Conservation (phyloP, 2,113 vertebrate genomes). For the Nycticebus coucang region DNA sequence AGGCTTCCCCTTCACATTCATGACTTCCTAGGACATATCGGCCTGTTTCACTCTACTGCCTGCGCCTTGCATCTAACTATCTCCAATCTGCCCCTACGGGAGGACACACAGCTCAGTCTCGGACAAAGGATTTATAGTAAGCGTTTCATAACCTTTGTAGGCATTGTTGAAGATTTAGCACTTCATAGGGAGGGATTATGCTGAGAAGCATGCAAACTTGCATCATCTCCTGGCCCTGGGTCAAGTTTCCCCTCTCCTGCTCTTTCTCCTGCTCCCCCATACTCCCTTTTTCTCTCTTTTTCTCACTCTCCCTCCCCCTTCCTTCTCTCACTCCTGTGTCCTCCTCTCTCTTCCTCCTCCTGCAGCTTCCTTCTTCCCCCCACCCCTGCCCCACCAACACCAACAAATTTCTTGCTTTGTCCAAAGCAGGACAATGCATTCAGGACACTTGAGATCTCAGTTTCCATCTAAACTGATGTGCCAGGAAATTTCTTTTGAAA, state of each 20-base stretch:
- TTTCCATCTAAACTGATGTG: neutral
- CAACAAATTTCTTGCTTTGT: neutral
- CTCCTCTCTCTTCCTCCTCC: neutral
- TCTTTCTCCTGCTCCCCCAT: too few relatives aligned
- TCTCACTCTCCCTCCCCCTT: neutral
- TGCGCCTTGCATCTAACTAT: neutral
- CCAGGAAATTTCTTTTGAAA: conserved; percentile 14
- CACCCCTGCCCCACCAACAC: neutral
- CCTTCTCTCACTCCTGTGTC: neutral
- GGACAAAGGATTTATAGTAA: neutral
- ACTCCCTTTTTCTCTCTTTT: neutral
- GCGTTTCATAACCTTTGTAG: neutral
- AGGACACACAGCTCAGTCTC: neutral
- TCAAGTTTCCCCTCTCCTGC: neutral
- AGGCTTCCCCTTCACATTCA: neutral
- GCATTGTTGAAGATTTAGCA: neutral
- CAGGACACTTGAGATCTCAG: neutral
- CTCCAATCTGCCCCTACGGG: neutral
- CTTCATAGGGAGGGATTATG: neutral
- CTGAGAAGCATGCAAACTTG: neutral
- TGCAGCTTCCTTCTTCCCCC: neutral
- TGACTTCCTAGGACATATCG: neutral
- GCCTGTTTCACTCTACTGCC: neutral
- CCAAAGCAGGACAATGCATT: neutral
- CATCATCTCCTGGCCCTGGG: neutral